Evolutionary conservation across 2,113 vertebrate genomes (phyloP), one percentile per base, ranked within the genome.

Genomic region (Toxotes chatareus): DNA sequence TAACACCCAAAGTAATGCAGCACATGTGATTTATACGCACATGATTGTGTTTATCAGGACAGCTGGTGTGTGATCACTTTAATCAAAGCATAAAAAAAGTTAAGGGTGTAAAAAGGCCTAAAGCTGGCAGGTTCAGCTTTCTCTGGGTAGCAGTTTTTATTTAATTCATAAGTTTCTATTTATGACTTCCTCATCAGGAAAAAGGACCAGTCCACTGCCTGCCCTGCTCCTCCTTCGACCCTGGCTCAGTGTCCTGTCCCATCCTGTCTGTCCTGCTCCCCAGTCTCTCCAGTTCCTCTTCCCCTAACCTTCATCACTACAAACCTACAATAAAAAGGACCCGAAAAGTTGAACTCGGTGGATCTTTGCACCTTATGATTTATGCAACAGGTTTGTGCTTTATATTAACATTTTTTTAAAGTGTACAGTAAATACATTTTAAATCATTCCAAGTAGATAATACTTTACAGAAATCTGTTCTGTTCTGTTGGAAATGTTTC

Each of bases 1-100:
- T 40, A 87, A 81, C 73, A 81, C n/a, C 59, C 69, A 49, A 64
- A 76, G 70, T 84, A 79, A 89, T 49, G 66, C 73, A 75, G 46
- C 65, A 32, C 60, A 75, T 86, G 73, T 79, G 79, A 80, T 86
- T 61, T 60, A 34, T 7, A 47, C 27, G 60, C 67, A 71, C 13
- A n/a, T 44, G 75, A 16, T 70, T 4, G 70, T 72, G 65, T 75
- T 79, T 47, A 21, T 46, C 57, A 59, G 13, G 21, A 0, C 42
- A 34, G 53, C n/a, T 46, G 13, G 9, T 55, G 44, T 57, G 55
- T 44, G 53, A 75, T 27, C 27, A 27, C 27, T 27, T 27, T 27
- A 7, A 47, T 3, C 16, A 17, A 1, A 21, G 53, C 5, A 32
- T 11, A 36, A 2, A 13, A 13, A 60, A 44, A 4, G 4, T 42